phyloP scores from a whole-genome alignment of 2,797 vertebrate species.

The Acrocephalus scirpaceus region DNA sequence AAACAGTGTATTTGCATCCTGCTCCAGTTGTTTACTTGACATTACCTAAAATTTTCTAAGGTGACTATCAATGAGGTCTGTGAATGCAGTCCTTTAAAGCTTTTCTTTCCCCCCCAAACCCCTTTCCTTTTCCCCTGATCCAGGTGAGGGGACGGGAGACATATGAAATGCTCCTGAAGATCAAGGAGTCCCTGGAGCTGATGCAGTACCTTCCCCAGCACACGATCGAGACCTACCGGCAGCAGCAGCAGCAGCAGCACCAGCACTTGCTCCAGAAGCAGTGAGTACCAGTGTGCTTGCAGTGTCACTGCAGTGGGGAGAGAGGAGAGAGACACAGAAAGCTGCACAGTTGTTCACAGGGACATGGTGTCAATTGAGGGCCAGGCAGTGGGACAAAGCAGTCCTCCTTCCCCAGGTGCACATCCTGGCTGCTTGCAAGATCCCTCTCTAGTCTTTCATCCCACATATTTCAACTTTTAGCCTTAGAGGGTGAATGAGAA shows the following conservation, averaged over 20 bases:
- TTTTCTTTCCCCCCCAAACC: background rate
- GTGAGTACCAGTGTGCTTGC: slow-evolving; percentile 82
- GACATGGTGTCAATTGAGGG: background rate
- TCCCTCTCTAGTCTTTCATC: background rate
- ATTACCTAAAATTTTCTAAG: background rate
- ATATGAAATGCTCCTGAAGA: slow-evolving; percentile 97
- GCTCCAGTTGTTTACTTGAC: background rate
- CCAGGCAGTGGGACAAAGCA: background rate
- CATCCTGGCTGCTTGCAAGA: background rate
- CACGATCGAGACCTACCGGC: slow-evolving; percentile 96
- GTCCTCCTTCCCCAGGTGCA: background rate
- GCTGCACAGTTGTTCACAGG: background rate
- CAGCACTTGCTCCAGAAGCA: slow-evolving; percentile 98
- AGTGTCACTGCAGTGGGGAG: background rate
- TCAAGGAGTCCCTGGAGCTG: slow-evolving; percentile 98
- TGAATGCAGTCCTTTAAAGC: background rate
- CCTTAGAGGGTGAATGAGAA: background rate
- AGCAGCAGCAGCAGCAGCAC: slow-evolving; percentile 96
- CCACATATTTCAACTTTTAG: background rate
- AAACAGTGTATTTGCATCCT: background rate
- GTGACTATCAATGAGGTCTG: background rate
- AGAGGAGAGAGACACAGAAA: slow-evolving; percentile 61
- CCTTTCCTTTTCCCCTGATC: background rate
- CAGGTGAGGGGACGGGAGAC: slow-evolving; percentile 98
- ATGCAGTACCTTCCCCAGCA: slow-evolving; percentile 99